phyloP scores from a whole-genome alignment of 2,113 vertebrate genomes.

The Sorex fumeus region DNA sequence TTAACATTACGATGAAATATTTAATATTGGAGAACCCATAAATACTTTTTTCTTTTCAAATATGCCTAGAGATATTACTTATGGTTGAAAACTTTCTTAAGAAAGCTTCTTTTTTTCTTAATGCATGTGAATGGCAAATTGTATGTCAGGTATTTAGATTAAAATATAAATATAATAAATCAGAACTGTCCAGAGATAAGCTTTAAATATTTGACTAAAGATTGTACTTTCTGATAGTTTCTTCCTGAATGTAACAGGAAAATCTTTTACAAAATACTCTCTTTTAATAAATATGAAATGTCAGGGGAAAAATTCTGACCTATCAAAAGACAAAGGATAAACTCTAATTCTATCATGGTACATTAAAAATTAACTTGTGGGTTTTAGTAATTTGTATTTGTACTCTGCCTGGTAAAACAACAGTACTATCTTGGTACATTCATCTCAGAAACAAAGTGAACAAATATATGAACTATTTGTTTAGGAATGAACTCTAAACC shows the following conservation, averaged over 20 bases:
- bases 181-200: neutral
- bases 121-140: neutral
- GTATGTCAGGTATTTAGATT: neutral
- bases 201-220: conserved; percentile 10
- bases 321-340: neutral
- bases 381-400: conserved; percentile 43
- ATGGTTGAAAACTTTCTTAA: neutral
- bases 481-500: conserved; percentile 18
- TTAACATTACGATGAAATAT: conserved; percentile 45
- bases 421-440: neutral
- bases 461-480: neutral
- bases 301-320: conserved; percentile 7
- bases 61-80: no score
- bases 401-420: neutral
- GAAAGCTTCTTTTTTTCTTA: neutral
- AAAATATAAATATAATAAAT: neutral
- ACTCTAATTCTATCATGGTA: neutral
- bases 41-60: neutral
- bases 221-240: conserved; percentile 10
- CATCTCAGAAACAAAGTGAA: conserved; percentile 41
- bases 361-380: neutral
- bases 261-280: neutral
- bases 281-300: neutral
- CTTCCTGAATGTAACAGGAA: neutral
- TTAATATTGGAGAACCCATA: neutral